Evolutionary conservation across 2,797 vertebrate species (phyloP).

Genomic region (Pantherophis vulpinus): DNA sequence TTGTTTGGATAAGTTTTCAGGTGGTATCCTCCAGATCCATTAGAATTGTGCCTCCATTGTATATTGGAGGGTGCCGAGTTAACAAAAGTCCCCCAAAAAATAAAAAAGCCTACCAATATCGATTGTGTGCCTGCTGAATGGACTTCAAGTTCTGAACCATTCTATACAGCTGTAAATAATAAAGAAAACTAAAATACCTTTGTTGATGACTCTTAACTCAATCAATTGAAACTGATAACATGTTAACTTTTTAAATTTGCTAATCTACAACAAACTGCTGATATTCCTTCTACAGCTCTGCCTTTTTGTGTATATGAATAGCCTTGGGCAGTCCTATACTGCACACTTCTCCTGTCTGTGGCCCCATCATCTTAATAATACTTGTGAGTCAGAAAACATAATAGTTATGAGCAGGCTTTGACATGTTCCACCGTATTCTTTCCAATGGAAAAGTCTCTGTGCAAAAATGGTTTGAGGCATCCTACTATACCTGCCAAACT

Average conservation of each 20-base stretch:
- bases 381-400: conserved; percentile 34
- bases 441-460: conserved; percentile 39
- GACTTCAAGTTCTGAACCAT: background rate
- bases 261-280: background rate
- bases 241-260: background rate
- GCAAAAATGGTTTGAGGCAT: conserved; percentile 42
- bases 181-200: background rate
- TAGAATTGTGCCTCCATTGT: background rate
- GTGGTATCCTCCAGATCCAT: background rate
- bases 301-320: conserved; percentile 10
- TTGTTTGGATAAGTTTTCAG: background rate
- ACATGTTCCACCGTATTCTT: conserved; percentile 48
- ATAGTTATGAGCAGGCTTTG: conserved; percentile 37
- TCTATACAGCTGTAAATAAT: background rate
- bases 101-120: background rate
- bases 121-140: background rate
- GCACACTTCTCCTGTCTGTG: conserved; percentile 15
- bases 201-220: background rate
- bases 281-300: conserved; percentile 2
- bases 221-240: background rate
- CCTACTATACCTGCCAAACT: background rate
- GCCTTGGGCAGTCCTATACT: conserved; percentile 17
- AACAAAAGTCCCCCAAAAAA: background rate
- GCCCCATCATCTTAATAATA: conserved; percentile 39
- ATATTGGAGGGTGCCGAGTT: background rate